These are phyloP conservation scores for Danio jaintianensis DNA, from an alignment of 2,797 vertebrate species.

Conservation along the genomic window DNA sequence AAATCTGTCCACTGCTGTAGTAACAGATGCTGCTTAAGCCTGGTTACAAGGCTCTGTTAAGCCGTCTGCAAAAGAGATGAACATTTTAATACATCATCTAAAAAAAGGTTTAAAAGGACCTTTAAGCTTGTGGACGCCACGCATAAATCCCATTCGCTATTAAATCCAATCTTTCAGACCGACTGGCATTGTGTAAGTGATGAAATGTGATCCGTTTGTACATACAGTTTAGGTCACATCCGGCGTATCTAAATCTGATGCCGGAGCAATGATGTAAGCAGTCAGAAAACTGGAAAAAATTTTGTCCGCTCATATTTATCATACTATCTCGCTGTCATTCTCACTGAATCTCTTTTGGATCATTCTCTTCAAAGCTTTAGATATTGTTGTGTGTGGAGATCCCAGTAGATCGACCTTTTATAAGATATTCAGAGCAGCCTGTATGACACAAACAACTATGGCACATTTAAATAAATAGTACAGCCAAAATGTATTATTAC, in stretches of 20 bases:
- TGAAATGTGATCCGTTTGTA: neutral
- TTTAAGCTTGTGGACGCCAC: neutral
- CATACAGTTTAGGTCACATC: neutral
- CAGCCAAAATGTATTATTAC: too few relatives aligned
- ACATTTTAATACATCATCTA: neutral
- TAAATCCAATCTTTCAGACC: constrained; percentile 23
- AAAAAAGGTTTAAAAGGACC: constrained; percentile 26
- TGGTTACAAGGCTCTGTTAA: constrained; percentile 16
- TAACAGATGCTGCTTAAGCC: constrained; percentile 38
- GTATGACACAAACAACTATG: too few relatives aligned
- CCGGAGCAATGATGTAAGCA: neutral
- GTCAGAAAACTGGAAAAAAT: neutral
- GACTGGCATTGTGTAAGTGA: constrained; percentile 1
- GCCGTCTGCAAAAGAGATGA: constrained; percentile 11
- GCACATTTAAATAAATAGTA: too few relatives aligned
- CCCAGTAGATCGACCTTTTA: too few relatives aligned
- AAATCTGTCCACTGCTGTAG: constrained; percentile 34
- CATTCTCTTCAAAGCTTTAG: too few relatives aligned
- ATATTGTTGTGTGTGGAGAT: too few relatives aligned
- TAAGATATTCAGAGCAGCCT: too few relatives aligned
- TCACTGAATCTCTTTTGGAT: neutral
- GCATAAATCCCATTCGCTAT: neutral
- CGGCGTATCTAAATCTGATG: neutral
- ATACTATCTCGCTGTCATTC: neutral
- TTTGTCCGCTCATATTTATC: neutral